phyloP scores from a whole-genome alignment of 2,113 vertebrate genomes.

The Catharus bicknelli region DNA sequence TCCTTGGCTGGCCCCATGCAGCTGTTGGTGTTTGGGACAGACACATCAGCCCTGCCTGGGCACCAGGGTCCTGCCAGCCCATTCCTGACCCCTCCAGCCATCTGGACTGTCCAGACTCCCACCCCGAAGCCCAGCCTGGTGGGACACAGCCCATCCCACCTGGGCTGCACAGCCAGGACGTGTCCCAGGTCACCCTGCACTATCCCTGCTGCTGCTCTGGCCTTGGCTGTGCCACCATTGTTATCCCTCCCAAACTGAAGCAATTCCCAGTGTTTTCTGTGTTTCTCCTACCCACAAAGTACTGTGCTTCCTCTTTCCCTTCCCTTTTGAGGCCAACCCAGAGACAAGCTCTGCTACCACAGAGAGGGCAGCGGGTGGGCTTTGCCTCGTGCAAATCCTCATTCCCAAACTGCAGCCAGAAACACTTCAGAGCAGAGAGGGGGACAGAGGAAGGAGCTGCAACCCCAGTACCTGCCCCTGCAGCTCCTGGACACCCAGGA shows the following conservation, averaged over 20 bases:
- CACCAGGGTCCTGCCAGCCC: not conserved
- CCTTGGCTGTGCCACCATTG: rapidly evolving
- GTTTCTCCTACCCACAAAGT: not conserved
- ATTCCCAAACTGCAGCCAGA: not conserved
- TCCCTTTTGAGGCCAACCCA: not conserved
- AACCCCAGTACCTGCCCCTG: not conserved
- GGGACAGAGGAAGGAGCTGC: not conserved
- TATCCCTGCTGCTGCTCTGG: rapidly evolving
- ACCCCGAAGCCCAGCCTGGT: not conserved
- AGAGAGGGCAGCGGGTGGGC: not conserved
- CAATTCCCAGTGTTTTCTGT: not conserved
- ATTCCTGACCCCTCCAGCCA: not conserved
- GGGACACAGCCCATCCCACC: not conserved
- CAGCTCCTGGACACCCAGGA: not conserved
- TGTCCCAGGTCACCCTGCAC: rapidly evolving
- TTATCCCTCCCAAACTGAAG: not conserved
- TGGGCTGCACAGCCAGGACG: rapidly evolving
- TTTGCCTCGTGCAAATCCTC: not conserved
- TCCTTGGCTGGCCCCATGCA: not conserved
- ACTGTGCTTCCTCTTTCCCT: constrained; percentile 36
- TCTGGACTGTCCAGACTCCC: not conserved
- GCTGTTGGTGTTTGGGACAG: not conserved
- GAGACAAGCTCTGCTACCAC: not conserved
- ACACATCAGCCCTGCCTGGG: not conserved
- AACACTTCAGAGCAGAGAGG: not conserved